phyloP scores from a whole-genome alignment of 1,140 invertebrate genomes.

The Diprion similis region DNA sequence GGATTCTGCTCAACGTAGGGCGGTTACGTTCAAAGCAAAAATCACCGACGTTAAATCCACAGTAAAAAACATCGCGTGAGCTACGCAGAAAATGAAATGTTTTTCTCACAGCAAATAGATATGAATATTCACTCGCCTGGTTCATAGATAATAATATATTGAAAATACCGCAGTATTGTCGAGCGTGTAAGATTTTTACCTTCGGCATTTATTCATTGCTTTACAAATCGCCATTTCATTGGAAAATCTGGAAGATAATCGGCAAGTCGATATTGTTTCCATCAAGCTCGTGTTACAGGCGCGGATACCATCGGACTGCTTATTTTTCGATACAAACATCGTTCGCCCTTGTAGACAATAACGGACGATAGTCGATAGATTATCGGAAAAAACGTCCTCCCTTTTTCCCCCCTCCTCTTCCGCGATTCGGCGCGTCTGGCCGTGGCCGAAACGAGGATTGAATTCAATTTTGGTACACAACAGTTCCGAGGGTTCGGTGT shows the following conservation, averaged over 20 bases:
- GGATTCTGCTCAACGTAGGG: too few relatives aligned
- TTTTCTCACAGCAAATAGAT: not conserved
- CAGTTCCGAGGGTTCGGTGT: too few relatives aligned
- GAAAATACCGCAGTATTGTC: not conserved
- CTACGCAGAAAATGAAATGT: not conserved
- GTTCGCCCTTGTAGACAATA: not conserved
- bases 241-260: not conserved
- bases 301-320: not conserved
- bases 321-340: not conserved
- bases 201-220: not conserved
- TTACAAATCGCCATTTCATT: not conserved
- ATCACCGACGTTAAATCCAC: not conserved
- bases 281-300: not conserved
- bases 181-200: not conserved
- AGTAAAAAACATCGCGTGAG: not conserved
- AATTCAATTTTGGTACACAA: too few relatives aligned
- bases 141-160: too few relatives aligned
- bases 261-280: not conserved
- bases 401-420: too few relatives aligned
- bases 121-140: too few relatives aligned
- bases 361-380: too few relatives aligned
- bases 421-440: too few relatives aligned
- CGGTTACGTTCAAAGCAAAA: too few relatives aligned
- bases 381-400: too few relatives aligned
- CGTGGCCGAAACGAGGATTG: too few relatives aligned